phyloP scores from a whole-genome alignment of 2,113 vertebrate species.

The Mustela lutreola region DNA sequence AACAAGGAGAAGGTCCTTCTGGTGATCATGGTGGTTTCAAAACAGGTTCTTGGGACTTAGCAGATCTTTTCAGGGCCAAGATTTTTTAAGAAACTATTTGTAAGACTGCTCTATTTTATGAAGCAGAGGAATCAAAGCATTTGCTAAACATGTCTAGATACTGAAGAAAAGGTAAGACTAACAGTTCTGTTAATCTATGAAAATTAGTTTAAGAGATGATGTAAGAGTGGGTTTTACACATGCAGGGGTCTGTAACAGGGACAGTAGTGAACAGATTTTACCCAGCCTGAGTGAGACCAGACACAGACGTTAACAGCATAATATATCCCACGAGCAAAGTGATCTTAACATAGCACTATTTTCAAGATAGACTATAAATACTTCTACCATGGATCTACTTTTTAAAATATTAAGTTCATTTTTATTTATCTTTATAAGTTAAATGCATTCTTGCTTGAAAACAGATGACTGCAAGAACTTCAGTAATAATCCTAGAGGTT shows the following conservation, averaged over 20 bases:
- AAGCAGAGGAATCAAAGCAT: background rate
- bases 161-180: background rate
- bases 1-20: background rate
- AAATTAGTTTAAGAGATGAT: background rate
- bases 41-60: background rate
- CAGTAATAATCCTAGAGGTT: background rate
- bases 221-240: background rate
- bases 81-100: background rate
- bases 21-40: background rate
- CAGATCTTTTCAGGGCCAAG: background rate
- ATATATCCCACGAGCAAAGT: background rate
- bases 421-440: background rate
- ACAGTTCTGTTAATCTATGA: background rate
- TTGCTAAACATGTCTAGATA: background rate
- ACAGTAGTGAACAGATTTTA: background rate
- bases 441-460: background rate
- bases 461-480: background rate
- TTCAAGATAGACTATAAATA: background rate
- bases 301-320: background rate
- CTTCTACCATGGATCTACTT: background rate
- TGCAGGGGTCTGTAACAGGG: background rate
- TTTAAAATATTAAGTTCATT: background rate
- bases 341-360: background rate
- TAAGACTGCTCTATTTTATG: background rate
- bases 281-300: background rate